Percentiles rank a stretch among this genome's conserved stretches.
Conservation (phyloP, 2,113 vertebrate genomes). For the Nesoenas mayeri region DNA sequence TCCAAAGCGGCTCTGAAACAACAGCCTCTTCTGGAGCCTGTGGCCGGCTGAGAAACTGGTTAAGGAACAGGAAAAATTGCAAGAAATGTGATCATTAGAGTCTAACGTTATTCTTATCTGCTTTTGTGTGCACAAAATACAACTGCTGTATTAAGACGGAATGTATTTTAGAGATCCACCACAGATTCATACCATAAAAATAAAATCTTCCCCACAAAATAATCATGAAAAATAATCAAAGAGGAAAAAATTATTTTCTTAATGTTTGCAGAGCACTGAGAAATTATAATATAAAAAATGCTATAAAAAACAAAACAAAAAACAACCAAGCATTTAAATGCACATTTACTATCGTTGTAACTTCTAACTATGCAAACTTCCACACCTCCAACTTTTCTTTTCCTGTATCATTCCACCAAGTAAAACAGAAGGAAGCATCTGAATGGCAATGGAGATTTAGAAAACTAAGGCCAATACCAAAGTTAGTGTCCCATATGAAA, state of each 20-base stretch:
- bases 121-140: background rate
- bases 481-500: background rate
- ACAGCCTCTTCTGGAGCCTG: background rate
- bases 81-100: background rate
- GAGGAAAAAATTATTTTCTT: background rate
- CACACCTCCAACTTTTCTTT: background rate
- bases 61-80: background rate
- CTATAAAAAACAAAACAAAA: background rate
- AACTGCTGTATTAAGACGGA: background rate
- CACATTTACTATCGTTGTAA: background rate
- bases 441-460: background rate
- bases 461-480: background rate
- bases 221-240: background rate
- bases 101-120: background rate
- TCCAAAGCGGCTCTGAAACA: background rate
- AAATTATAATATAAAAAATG: background rate
- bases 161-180: background rate
- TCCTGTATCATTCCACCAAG: background rate
- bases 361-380: background rate
- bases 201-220: background rate
- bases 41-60: background rate
- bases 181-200: background rate
- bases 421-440: background rate
- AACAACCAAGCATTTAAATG: background rate
- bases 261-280: background rate